These are phyloP conservation scores for Notodonta ziczac DNA, from an alignment of 2,888 invertebrate genomes.

Conservation along the genomic window DNA sequence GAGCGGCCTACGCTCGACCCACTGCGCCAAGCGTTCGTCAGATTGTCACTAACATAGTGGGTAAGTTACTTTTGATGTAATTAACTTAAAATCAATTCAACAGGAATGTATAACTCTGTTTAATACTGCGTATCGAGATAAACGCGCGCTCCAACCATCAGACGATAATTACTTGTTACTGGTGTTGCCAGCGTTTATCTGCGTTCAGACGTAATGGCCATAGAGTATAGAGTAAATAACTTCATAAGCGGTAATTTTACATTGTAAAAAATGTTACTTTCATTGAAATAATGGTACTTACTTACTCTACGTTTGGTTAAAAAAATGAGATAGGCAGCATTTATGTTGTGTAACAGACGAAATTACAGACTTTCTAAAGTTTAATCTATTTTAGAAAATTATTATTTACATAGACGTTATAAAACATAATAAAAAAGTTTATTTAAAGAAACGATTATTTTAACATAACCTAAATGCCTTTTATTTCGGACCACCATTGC, in stretches of 20 bases:
- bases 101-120: background rate
- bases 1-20: no score
- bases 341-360: background rate
- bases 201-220: conserved; percentile 20
- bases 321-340: background rate
- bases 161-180: conserved; percentile 10
- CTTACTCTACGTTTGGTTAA: background rate
- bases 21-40: no score
- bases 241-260: conserved; percentile 12
- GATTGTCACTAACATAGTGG: no score
- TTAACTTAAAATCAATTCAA: no score
- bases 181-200: conserved; percentile 26
- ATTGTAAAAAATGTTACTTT: conserved; percentile 23
- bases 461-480: no score
- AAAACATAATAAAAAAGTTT: background rate
- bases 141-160: background rate
- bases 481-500: no score
- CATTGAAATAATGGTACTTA: conserved; percentile 12
- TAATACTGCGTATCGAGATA: no score
- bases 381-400: no score
- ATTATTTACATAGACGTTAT: no score
- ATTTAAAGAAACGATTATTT: no score
- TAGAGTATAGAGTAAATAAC: conserved; percentile 9
- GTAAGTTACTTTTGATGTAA: no score
- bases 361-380: background rate